These are phyloP conservation scores for Epizoanthus scotinus DNA, from an alignment of 92 coral and sea anemone genomes.

Conservation along the genomic window DNA sequence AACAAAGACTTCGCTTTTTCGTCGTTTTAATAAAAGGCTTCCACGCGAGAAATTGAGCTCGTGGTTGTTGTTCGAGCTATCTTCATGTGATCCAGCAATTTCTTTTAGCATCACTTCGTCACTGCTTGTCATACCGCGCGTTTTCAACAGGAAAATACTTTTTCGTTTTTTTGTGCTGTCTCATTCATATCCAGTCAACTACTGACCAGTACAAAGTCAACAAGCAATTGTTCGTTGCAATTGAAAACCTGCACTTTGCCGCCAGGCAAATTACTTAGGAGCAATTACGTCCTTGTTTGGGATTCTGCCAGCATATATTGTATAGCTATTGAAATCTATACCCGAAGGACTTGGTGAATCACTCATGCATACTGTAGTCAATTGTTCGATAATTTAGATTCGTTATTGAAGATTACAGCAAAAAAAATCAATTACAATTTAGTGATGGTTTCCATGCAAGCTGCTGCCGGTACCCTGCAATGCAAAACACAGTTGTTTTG, in stretches of 20 bases:
- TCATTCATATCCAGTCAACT: neutral
- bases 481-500: neutral
- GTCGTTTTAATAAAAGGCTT: constrained; percentile 35
- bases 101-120: constrained; percentile 49
- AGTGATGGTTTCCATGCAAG: constrained; percentile 8
- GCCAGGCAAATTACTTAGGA: neutral
- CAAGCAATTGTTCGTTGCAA: neutral
- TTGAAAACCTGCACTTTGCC: neutral
- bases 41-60: constrained; percentile 32
- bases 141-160: neutral
- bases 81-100: neutral
- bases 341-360: constrained; percentile 26
- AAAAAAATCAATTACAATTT: constrained; percentile 2
- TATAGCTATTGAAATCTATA: constrained; percentile 10
- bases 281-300: constrained; percentile 20
- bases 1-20: constrained; percentile 42
- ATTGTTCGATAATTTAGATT: constrained; percentile 8
- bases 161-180: neutral
- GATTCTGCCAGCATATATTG: neutral
- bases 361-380: neutral
- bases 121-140: constrained; percentile 46
- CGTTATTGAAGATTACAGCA: neutral
- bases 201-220: neutral
- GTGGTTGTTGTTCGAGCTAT: neutral
- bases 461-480: neutral